phyloP scores from a whole-genome alignment of 2,888 invertebrate genomes.

The Ochlodes sylvanus region DNA sequence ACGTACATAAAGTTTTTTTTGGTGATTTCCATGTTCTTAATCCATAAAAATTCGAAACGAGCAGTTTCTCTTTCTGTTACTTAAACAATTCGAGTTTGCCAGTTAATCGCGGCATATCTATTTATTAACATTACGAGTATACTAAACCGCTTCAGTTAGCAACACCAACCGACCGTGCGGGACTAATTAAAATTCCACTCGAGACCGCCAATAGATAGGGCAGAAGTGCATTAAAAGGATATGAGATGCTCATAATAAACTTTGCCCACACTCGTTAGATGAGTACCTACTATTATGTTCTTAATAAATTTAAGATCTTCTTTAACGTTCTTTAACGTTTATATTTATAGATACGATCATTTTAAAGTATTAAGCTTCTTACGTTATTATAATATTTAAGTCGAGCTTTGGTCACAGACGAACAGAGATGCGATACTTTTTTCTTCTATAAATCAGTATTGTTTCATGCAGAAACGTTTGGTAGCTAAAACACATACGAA shows the following conservation, averaged over 20 bases:
- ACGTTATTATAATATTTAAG: no score
- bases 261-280: not conserved
- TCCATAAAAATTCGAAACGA: no score
- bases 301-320: not conserved
- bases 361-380: no score
- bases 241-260: slow-evolving; percentile 15
- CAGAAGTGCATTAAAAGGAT: slow-evolving; percentile 23
- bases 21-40: no score
- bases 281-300: not conserved
- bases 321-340: not conserved
- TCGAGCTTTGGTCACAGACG: no score
- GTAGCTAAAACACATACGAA: no score
- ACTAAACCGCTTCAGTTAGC: slow-evolving; percentile 11
- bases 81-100: not conserved
- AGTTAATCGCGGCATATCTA: not conserved
- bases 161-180: slow-evolving; percentile 2
- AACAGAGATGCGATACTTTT: no score
- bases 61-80: no score
- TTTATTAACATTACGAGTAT: slow-evolving; percentile 1
- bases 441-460: no score
- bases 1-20: no score
- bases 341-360: not conserved
- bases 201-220: slow-evolving; percentile 12
- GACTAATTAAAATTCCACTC: slow-evolving; percentile 28
- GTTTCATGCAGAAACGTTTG: no score